phyloP scores from a whole-genome alignment of 2,113 vertebrate genomes.

The Calidris pygmaea region DNA sequence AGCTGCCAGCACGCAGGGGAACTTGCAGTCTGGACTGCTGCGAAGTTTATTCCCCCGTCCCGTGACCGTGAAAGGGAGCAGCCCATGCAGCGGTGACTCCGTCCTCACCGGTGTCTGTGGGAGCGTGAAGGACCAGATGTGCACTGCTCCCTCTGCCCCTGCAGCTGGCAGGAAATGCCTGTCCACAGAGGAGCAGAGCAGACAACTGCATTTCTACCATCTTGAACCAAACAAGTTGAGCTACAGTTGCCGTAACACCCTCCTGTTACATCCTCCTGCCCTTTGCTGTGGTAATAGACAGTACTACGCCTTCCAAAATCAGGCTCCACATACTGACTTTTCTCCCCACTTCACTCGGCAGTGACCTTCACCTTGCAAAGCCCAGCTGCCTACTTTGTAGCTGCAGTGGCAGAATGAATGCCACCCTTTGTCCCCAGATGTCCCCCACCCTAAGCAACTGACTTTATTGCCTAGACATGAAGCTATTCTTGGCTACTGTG shows the following conservation, averaged over 20 bases:
- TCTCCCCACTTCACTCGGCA: background rate
- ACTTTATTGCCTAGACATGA: too few species aligned
- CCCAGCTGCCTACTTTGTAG: background rate
- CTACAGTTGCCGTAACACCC: background rate
- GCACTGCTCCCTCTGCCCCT: background rate
- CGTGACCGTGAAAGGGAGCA: background rate
- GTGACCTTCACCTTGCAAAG: background rate
- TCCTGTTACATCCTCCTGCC: background rate
- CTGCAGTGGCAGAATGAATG: background rate
- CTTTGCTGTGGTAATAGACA: background rate
- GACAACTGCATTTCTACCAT: background rate
- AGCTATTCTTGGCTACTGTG: background rate
- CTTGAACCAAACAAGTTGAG: background rate
- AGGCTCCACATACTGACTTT: background rate
- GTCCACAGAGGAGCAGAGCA: rapidly evolving
- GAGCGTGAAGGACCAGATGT: rapidly evolving
- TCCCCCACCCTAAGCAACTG: background rate
- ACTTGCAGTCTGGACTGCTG: background rate
- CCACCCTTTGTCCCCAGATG: background rate
- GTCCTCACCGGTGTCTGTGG: rapidly evolving
- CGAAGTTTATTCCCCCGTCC: background rate
- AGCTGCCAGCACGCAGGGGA: background rate
- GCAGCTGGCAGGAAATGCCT: background rate
- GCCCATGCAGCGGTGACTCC: background rate
- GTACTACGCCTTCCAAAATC: background rate